Evolutionary conservation across 2,113 vertebrate genomes (phyloP), one percentile per base, ranked within the genome.

Genomic region (Erythrocercus mccallii): DNA sequence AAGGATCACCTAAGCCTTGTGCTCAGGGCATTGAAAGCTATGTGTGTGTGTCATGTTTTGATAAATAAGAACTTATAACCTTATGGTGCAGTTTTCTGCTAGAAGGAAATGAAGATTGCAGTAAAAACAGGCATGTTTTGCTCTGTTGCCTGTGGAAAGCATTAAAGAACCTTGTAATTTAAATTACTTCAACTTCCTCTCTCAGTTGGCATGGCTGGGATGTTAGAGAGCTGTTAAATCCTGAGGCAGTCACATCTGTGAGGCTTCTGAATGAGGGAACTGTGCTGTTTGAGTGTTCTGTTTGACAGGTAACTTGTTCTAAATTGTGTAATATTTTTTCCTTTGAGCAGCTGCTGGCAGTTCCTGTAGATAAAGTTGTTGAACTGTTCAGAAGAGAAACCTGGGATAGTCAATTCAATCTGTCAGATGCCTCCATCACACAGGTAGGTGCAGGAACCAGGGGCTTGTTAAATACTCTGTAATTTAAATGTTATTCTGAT

Each of bases 311-410:
- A 62, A 37, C n/a, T 82, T 31, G 37, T 56, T 88, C 42, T 94
- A 33, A 93, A 68, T 50, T 40, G 71, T 33, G 82, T 31, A 19
- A 50, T 65, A 45, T 80, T 91, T 93, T 40, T 48, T 88, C 82
- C 72, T 51, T 80, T 76, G 18, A 78, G 82, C 96, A 99, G 99
- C 84, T 99, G 48, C 95, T 99, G 91, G 99, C 99, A 11, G 93
- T 99, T 98, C 99, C 99, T 35, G 99, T 99, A 21, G 99, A 98
- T 56, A 98, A 98, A 30, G 97, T 94, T 50, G 97, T 99, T 44
- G 98, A 99, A 47, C 96, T 99, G 5, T 99, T 99, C 37, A 98
- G 97, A 95, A 98, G 99, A 94, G 98, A 98, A 60, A 98, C 98
- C 89, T 99, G 99, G 99, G 97, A 96, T 6, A 98, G 97, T 30